Percentiles rank a stretch among this genome's conserved stretches.
phyloP scores from a whole-genome alignment of 2,113 vertebrate species.

The Synodontis membranacea region DNA sequence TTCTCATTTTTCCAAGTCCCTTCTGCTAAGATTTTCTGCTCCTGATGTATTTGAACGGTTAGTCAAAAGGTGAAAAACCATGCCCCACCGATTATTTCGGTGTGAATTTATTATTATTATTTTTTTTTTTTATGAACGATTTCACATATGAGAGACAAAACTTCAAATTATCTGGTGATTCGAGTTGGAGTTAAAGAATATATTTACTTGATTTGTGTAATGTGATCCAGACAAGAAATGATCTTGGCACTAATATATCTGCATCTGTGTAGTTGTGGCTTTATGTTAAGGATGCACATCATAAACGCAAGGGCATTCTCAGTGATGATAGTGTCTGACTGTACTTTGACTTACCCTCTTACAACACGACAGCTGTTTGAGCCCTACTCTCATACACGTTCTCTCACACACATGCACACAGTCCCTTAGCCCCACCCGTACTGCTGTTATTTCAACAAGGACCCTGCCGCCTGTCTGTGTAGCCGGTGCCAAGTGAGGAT shows the following conservation, averaged over 20 bases:
- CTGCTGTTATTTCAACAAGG: conserved; percentile 71
- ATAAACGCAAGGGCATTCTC: conserved; percentile 46
- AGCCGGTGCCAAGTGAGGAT: conserved; percentile 67
- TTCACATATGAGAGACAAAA: neutral
- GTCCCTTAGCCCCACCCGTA: conserved; percentile 56
- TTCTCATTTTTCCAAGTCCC: conserved; percentile 34
- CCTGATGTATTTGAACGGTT: neutral
- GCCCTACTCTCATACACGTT: conserved; percentile 40
- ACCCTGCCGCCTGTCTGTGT: conserved; percentile 55
- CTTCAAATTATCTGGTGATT: neutral
- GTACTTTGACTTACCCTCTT: conserved; percentile 64
- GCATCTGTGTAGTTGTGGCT: neutral
- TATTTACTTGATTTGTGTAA: neutral
- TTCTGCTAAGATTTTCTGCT: conserved; percentile 37
- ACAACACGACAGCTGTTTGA: conserved; percentile 68
- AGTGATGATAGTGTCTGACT: conserved; percentile 61
- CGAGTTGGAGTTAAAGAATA: neutral
- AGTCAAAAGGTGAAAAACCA: neutral
- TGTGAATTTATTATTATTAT: too few relatives aligned
- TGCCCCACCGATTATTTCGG: neutral
- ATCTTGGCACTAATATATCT: neutral
- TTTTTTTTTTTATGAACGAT: neutral
- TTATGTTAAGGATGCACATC: neutral
- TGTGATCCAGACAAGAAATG: neutral
- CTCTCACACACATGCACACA: conserved; percentile 49